Percentiles rank a stretch among this genome's conserved stretches.
These are phyloP conservation scores for Lagorchestes hirsutus DNA, from an alignment of 2,797 vertebrate species.

Conservation along the genomic window DNA sequence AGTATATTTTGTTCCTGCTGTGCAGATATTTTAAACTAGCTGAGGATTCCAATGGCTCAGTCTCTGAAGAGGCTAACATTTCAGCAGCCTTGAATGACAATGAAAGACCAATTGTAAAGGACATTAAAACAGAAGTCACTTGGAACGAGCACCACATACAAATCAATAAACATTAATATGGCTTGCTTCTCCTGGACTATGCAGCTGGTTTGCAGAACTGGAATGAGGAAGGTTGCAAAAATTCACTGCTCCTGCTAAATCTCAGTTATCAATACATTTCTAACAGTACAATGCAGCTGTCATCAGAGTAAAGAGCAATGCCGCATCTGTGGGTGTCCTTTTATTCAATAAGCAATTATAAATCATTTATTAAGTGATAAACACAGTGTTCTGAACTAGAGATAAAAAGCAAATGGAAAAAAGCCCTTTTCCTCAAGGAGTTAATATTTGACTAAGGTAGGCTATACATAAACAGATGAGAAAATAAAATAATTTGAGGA, in stretches of 20 bases:
- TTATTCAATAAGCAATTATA: conserved; percentile 53
- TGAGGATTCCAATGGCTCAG: conserved; percentile 78
- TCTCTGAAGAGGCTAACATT: conserved; percentile 79
- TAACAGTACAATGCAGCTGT: conserved; percentile 57
- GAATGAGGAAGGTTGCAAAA: conserved; percentile 69
- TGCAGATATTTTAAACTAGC: conserved; percentile 84
- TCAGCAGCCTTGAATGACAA: conserved; percentile 80
- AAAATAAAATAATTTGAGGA: neutral
- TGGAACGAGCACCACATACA: conserved; percentile 81
- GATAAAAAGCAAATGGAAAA: neutral
- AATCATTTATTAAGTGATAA: conserved; percentile 54
- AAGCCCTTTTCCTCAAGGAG: neutral
- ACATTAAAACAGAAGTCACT: conserved; percentile 75
- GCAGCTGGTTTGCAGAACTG: conserved; percentile 67
- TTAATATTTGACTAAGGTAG: neutral
- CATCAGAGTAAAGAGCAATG: conserved; percentile 69
- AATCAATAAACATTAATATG: conserved; percentile 83
- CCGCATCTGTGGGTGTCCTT: conserved; percentile 66
- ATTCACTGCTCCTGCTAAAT: conserved; percentile 65
- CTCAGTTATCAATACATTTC: conserved; percentile 65
- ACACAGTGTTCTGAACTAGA: neutral
- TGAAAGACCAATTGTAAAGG: conserved; percentile 77
- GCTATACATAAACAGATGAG: neutral
- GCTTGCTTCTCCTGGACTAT: conserved; percentile 68
- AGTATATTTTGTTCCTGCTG: conserved; percentile 79